Conservation (phyloP, 1,140 invertebrate genomes). For the Drosophila novamexicana region DNA sequence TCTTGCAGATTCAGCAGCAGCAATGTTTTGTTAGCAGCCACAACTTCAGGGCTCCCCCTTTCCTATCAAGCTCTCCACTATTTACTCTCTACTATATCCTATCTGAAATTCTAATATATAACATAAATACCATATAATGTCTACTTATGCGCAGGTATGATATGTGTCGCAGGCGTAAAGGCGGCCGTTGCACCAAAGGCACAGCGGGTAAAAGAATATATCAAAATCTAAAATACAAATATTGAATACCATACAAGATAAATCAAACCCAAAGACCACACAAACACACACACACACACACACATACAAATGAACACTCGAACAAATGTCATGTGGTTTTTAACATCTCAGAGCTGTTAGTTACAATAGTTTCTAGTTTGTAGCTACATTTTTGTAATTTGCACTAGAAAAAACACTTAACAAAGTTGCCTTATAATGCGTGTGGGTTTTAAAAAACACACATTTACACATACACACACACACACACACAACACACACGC, state of each 20-base stretch:
- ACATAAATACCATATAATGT: slow-evolving; percentile 45
- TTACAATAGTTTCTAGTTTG: slow-evolving; percentile 54
- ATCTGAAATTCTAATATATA: slow-evolving; percentile 18
- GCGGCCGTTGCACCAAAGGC: slow-evolving; percentile 97
- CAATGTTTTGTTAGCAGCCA: slow-evolving; percentile 37
- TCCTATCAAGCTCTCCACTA: neutral
- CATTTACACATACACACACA: slow-evolving; percentile 35
- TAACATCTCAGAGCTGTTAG: slow-evolving; percentile 45
- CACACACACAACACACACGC: slow-evolving; percentile 29
- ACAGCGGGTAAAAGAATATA: slow-evolving; percentile 92
- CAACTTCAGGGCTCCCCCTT: slow-evolving; percentile 5
- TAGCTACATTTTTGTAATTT: slow-evolving; percentile 36
- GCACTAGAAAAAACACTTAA: slow-evolving; percentile 53
- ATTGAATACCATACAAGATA: slow-evolving; percentile 5
- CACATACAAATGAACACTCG: slow-evolving; percentile 23
- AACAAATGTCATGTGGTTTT: slow-evolving; percentile 59
- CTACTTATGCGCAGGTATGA: slow-evolving; percentile 91
- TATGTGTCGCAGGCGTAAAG: slow-evolving; percentile 97
- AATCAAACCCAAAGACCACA: slow-evolving; percentile 41
- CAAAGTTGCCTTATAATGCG: slow-evolving; percentile 65
- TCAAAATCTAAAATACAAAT: slow-evolving; percentile 27
- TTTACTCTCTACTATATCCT: slow-evolving; percentile 7
- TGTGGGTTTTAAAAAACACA: slow-evolving; percentile 67
- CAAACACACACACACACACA: slow-evolving; percentile 44
- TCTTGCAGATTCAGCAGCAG: slow-evolving; percentile 60